Conservation (phyloP, 2,113 vertebrate species). For the Malurus alboscapulatus region DNA sequence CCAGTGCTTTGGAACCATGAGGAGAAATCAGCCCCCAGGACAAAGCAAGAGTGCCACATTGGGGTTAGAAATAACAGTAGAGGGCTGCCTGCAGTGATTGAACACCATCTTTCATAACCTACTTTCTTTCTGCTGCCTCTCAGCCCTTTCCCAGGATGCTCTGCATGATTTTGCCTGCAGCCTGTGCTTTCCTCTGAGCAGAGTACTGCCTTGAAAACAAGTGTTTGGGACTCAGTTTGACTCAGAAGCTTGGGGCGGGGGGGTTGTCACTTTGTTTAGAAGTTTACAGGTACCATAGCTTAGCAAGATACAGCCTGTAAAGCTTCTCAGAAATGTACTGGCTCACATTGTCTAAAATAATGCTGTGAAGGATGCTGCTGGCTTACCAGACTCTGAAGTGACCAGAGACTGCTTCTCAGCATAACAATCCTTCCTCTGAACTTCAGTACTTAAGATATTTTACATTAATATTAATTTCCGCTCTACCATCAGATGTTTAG, state of each 20-base stretch:
- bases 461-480: not conserved
- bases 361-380: not conserved
- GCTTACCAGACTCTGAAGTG: not conserved
- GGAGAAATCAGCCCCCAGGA: not conserved
- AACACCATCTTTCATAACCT: not conserved
- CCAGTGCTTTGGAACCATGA: not conserved
- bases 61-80: not conserved
- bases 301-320: not conserved
- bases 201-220: not conserved
- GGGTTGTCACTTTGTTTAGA: not conserved
- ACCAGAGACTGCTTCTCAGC: not conserved
- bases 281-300: not conserved
- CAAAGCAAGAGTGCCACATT: not conserved
- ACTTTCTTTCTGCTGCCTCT: not conserved
- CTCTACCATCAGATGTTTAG: not conserved
- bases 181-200: not conserved
- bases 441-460: not conserved
- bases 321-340: not conserved
- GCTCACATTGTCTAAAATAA: not conserved
- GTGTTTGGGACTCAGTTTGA: not conserved
- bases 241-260: not conserved
- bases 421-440: not conserved
- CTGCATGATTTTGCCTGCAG: not conserved
- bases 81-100: fast-evolving
- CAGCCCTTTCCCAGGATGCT: not conserved